These are phyloP conservation scores for Polymixis flavicincta DNA, from an alignment of 2,888 invertebrate species.

Conservation along the genomic window DNA sequence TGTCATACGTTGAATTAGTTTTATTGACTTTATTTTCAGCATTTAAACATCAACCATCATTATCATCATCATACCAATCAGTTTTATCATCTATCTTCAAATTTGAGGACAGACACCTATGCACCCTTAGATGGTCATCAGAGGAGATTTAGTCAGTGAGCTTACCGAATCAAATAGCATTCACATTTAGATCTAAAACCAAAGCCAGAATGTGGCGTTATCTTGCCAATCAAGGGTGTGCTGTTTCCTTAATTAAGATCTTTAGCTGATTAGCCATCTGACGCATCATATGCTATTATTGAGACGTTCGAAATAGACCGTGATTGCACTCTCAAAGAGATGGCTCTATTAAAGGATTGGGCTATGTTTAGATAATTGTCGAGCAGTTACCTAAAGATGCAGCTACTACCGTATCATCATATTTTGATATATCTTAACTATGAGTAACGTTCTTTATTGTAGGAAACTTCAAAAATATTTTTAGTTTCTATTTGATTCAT, in stretches of 20 bases:
- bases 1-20: too few relatives aligned
- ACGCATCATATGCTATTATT: slow-evolving; percentile 34
- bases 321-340: slow-evolving; percentile 15
- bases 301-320: slow-evolving; percentile 39
- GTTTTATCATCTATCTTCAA: too few relatives aligned
- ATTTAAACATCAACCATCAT: too few relatives aligned
- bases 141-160: slow-evolving; percentile 22
- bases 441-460: not conserved
- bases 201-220: slow-evolving; percentile 62
- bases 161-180: slow-evolving; percentile 37
- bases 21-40: too few relatives aligned
- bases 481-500: not conserved
- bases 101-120: not conserved
- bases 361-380: slow-evolving; percentile 34
- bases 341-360: slow-evolving; percentile 43
- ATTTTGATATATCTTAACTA: not conserved
- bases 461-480: not conserved
- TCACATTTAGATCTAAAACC: slow-evolving; percentile 50
- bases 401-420: not conserved
- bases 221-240: slow-evolving; percentile 64
- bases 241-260: slow-evolving; percentile 57
- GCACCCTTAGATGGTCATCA: slow-evolving; percentile 8
- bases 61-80: too few relatives aligned
- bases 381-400: not conserved
- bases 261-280: slow-evolving; percentile 35